Percentiles rank a stretch among this genome's conserved stretches.
These are phyloP conservation scores for Spheniscus mendiculus DNA, from an alignment of 2,113 vertebrate genomes.

Conservation along the genomic window DNA sequence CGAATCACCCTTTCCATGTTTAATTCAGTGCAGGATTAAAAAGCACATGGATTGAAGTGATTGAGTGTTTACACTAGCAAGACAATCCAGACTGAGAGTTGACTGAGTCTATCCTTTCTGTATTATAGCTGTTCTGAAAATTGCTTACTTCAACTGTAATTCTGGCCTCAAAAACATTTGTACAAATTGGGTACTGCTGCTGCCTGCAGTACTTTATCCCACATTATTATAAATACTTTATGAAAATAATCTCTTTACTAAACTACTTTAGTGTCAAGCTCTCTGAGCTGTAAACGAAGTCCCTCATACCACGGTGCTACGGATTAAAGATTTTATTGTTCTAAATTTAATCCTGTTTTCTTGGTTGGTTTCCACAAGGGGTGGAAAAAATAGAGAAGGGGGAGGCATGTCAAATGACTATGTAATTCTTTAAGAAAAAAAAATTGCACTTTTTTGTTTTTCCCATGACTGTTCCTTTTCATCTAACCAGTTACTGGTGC, in stretches of 20 bases:
- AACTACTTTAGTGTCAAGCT: conserved; percentile 25
- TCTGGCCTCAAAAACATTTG: neutral
- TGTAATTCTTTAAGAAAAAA: neutral
- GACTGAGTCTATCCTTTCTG: neutral
- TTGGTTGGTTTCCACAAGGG: conserved; percentile 31
- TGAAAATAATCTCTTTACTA: conserved; percentile 55
- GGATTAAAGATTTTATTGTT: conserved; percentile 58
- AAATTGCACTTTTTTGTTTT: neutral
- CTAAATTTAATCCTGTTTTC: conserved; percentile 60
- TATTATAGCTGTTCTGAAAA: neutral
- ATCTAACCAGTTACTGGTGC: neutral
- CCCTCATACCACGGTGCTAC: neutral
- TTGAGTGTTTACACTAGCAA: neutral
- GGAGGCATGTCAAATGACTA: neutral
- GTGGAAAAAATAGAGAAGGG: conserved; percentile 31
- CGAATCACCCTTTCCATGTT: neutral
- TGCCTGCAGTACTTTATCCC: conserved; percentile 34
- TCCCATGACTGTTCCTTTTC: neutral
- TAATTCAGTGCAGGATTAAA: neutral
- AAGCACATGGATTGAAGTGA: neutral
- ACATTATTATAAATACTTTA: conserved; percentile 30
- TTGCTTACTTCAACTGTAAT: neutral
- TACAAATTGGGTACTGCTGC: neutral
- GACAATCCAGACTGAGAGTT: neutral
- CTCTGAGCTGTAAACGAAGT: conserved; percentile 3